A percentile compares a stretch with the other conserved stretches of the same genome.
Evolutionary conservation across 2,888 invertebrate species (phyloP).

Genomic region (Thera britannica): DNA sequence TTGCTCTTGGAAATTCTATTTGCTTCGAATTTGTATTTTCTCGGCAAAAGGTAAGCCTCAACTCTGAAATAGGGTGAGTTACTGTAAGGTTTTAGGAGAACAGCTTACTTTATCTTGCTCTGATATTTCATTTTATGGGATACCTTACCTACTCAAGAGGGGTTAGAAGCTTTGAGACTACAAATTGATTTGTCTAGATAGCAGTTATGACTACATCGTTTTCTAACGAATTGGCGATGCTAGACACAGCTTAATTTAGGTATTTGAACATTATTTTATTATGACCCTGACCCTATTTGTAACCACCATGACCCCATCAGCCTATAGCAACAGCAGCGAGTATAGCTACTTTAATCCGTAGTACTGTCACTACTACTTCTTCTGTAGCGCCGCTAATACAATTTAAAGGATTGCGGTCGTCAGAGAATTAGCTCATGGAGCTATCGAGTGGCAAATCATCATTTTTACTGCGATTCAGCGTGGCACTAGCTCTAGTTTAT

Average conservation of each 20-base stretch:
- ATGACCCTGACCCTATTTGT: background rate
- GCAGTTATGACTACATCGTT: no score
- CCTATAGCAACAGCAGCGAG: conserved; percentile 23
- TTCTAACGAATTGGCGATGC: no score
- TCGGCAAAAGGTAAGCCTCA: conserved; percentile 16
- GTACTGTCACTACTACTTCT: conserved; percentile 14
- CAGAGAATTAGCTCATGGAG: conserved; percentile 48
- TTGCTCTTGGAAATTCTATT: conserved; percentile 16
- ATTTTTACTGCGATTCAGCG: conserved; percentile 7
- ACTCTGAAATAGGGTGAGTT: conserved; percentile 5
- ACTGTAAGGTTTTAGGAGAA: no score
- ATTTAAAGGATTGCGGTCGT: conserved; percentile 67
- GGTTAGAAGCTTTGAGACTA: no score
- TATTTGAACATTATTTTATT: background rate
- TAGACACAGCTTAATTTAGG: no score
- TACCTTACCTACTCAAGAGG: no score
- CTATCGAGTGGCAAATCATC: conserved; percentile 20
- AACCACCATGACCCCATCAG: conserved; percentile 3
- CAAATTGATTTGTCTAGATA: no score
- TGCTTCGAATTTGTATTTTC: conserved; percentile 20
- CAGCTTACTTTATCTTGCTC: no score
- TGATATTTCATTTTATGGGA: no score
- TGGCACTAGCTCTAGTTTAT: background rate
- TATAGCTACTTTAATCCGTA: conserved; percentile 4
- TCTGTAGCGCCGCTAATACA: conserved; percentile 52